These are phyloP conservation scores for Cebus imitator DNA, from an alignment of 2,113 vertebrate species.

Conservation along the genomic window DNA sequence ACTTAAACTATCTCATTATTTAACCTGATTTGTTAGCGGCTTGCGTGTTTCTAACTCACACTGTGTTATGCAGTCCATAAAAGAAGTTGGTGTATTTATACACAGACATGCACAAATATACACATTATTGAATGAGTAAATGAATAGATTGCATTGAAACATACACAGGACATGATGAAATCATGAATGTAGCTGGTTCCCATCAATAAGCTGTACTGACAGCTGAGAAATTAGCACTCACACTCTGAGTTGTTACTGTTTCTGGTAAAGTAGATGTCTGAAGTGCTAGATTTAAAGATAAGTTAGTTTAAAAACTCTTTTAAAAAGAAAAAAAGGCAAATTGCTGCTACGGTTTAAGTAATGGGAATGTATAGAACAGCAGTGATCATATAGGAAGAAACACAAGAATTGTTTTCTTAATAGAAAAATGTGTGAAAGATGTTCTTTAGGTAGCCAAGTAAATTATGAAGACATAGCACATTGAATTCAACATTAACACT, in stretches of 20 bases:
- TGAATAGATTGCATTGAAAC: not conserved
- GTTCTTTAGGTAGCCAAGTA: not conserved
- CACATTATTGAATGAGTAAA: not conserved
- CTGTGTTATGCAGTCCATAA: not conserved
- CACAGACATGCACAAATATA: not conserved
- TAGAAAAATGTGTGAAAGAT: not conserved
- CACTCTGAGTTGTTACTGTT: not conserved
- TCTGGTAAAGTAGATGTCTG: not conserved
- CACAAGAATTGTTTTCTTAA: not conserved
- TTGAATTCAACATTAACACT: not conserved
- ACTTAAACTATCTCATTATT: not conserved
- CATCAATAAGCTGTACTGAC: not conserved
- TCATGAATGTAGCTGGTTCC: not conserved
- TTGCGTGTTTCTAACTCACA: not conserved
- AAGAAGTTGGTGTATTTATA: not conserved
- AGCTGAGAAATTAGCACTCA: not conserved
- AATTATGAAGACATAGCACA: not conserved
- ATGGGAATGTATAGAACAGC: not conserved
- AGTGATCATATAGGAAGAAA: not conserved
- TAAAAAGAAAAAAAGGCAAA: not conserved
- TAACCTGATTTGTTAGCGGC: not conserved
- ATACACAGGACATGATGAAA: not conserved
- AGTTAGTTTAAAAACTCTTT: not conserved
- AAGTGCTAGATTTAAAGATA: not conserved
- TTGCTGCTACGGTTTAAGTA: not conserved